Percentiles rank a stretch among this genome's conserved stretches.
Evolutionary conservation across 2,797 vertebrate genomes (phyloP).

Genomic region (Rhynchonycteris naso): DNA sequence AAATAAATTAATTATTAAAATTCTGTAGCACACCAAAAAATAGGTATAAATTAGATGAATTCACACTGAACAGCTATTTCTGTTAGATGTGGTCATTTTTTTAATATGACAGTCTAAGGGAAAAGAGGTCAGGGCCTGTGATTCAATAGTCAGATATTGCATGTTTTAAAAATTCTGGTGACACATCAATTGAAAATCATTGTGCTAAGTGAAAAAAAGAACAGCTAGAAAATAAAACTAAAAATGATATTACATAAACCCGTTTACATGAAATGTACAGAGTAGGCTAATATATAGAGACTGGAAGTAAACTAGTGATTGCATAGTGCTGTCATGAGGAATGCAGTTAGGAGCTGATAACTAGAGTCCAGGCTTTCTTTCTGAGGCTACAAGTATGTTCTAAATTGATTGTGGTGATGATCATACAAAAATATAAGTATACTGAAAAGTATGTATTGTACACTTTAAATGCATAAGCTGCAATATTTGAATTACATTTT

Average conservation of each 20-base stretch:
- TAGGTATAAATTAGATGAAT: no score
- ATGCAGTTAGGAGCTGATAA: background rate
- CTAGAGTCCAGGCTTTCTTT: background rate
- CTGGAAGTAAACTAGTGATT: background rate
- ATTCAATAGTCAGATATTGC: no score
- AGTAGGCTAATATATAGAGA: background rate
- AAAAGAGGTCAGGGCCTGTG: no score
- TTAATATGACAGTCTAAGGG: no score
- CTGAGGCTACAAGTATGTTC: background rate
- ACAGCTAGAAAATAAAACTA: background rate
- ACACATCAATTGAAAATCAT: no score
- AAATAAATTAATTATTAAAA: no score
- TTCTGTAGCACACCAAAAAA: no score
- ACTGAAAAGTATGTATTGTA: background rate
- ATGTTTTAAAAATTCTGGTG: no score
- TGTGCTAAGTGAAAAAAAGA: background rate
- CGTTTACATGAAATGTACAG: background rate
- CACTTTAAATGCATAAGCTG: background rate
- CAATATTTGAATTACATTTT: background rate
- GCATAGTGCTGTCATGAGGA: background rate
- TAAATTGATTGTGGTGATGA: background rate
- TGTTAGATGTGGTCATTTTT: no score
- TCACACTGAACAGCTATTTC: no score
- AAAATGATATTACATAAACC: background rate
- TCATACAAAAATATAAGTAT: background rate